Evolutionary conservation across 1,140 invertebrate genomes (phyloP), one percentile per base, ranked within the genome.

Genomic region (Caenorhabditis brenneri): DNA sequence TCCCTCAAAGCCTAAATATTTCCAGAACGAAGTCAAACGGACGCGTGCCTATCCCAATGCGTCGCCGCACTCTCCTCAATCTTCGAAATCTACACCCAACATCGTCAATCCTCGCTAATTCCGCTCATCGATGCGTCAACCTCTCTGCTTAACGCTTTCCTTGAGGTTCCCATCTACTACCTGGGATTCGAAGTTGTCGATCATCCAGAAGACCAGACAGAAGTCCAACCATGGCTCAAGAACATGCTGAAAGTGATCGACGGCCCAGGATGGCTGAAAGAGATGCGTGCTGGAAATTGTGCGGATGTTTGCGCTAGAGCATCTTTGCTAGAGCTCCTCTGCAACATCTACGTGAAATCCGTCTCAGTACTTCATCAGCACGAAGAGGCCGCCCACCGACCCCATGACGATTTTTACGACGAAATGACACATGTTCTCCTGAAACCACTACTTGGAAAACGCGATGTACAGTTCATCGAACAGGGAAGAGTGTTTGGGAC

Each of bases 101-200:
- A 69, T 12, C 79, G 89, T 22, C 84, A 88, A 29, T 58, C 86
- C 24, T 78, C 83, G 15, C 85, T 86, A 48, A 49, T 85, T 19
- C 86, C 86, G 9, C 87, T 91, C n/a, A 80, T 90, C 33, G 81
- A 16, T 5, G 82, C 85, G 31, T 79, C 86, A 16, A 83, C 74
- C n/a, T 4, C 78, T 0, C 78, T 91, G 12, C n/a, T 90, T 2
- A 49, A 79, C 19, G 86, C 88, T 31, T 90, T 90, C 83, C 58
- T 87, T 19, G 90, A 90, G 58, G 89, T 90, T 55, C 90, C 90
- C 2, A 79, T 90, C 27, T 90, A 88, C 79, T 87, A 85, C 74
- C 51, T 87, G 31, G 78, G 60, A 27, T 74, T 82, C 27, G 46
- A 49, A 3, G 15, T 74, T 15, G 65, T 74, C n/a, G 65, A 74